Base-by-base conservation (phyloP, 37 sponge, comb jelly and placozoan species). In the Chondrilla cf. caribensis region DNA sequence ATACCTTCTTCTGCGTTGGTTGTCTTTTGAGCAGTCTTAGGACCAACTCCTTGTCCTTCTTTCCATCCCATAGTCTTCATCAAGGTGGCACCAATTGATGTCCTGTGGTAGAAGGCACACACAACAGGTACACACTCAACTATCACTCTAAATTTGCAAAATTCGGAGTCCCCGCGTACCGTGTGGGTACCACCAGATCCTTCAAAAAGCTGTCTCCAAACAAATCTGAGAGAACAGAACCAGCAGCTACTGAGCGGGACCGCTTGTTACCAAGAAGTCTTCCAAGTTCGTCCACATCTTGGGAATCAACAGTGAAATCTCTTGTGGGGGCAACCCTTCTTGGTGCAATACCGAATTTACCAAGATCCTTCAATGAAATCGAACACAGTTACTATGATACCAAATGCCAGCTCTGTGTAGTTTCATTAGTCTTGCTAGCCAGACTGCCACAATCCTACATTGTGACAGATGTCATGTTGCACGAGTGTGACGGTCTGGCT, bases 41-140 rank as follows among this genome's bases (percentile, higher is more conserved):
- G 94, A 8, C 98, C 98, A 22, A 95, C 83, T 22, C 98, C 98
- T 40, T 93, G 88, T 2, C 95, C 93, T 38, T 93, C 92, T 70
- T 77, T 97, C 98, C 98, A 97, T 25, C 98, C 98, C 95, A 97
- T 95, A 21, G 82, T 64, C 41, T 84, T 88, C 79, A 97, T 58
- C 33, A 97, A 82, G 29, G 39, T 36, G 22, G 82, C 87, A 2
- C 98, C 98, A 70, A 95, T 82, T 26, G 88, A 86, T 1, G 79
- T 77, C 31, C 88, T 91, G 77, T 24, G 32, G 59, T 28, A 54
- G n/a, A n/a, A n/a, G n/a, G 11, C 51, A 47, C 51, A 47, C 51
- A 47, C 11, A 11, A 14, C 51, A 47, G 6, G 51, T 14, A 47
- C 51, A 11, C 51, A 47, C 51, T 14, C 11, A 47, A 6, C 6